Evolutionary conservation across 2,888 invertebrate species (phyloP), one percentile per base, ranked within the genome.

Genomic region (Bedellia somnulentella): DNA sequence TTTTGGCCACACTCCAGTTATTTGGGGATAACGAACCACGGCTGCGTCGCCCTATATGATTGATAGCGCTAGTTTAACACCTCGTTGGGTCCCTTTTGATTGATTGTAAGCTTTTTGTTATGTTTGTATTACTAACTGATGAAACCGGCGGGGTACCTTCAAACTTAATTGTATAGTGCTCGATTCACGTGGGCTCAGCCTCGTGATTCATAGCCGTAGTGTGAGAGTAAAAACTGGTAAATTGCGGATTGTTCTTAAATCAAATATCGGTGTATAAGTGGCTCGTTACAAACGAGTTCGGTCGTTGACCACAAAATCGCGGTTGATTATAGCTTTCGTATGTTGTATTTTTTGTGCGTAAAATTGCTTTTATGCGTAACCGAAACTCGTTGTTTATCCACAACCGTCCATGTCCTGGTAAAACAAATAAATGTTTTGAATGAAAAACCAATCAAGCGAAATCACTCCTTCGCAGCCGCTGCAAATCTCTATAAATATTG

Each of bases 51-150:
- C 42, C 15, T 29, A 43, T 39, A 54, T 75, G 73, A 75, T 73
- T 70, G 70, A 73, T 75, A 54, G 66, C 51, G 52, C 51, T 55
- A 55, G 59, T 55, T 62, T 62, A 66, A 63, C 70, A 70, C 70
- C 68, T 68, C 61, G 57, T 51, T 61, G 57, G 53, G 52, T 54
- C 47, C 52, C 49, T 60, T 57, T 62, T 71, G 71, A 73, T 73
- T 66, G 70, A 67, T 63, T 60, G 66, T 66, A 53, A 59, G 23
- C 33, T 32, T 31, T 35, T 32, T 31, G 62, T 64, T 60, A 47
- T 64, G 57, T 70, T 70, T 73, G 70, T 64, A 64, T 59, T 62
- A 54, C 58, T 66, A 70, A 67, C 66, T 58, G 66, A 66, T 60
- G 58, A 53, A 47, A 44, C 43, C 52, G 48, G 70, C 70, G 68